Conservation (phyloP, 2,797 vertebrate species). For the Gymnothorax javanicus region DNA sequence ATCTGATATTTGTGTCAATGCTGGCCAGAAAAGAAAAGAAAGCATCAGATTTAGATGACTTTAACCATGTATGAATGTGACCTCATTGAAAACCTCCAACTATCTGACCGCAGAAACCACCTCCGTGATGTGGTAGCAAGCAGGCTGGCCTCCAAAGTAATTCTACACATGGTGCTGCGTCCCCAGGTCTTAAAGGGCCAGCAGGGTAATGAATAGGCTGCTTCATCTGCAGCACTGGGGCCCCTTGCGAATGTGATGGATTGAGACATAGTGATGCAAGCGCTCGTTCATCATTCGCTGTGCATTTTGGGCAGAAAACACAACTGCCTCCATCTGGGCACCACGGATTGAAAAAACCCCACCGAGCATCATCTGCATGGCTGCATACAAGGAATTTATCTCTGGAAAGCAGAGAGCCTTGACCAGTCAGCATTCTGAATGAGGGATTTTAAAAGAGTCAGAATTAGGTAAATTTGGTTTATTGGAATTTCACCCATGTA, state of each 20-base stretch:
- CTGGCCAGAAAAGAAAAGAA: too few species aligned
- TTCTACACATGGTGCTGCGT: background rate
- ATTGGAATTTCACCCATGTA: too few species aligned
- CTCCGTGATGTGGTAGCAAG: background rate
- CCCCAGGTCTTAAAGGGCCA: background rate
- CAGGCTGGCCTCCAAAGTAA: background rate
- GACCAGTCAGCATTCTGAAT: background rate
- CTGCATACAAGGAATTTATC: background rate
- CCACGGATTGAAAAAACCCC: background rate
- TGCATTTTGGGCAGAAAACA: background rate
- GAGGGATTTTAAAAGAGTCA: background rate
- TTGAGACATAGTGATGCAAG: background rate
- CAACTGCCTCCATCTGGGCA: background rate
- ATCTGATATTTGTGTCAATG: too few species aligned
- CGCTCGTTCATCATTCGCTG: background rate
- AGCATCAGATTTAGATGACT: too few species aligned
- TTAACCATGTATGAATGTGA: too few species aligned
- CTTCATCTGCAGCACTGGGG: background rate
- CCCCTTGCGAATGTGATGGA: background rate
- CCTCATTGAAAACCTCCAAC: too few species aligned
- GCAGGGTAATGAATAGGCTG: conserved; percentile 2
- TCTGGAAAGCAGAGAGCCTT: background rate
- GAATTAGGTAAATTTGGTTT: too few species aligned
- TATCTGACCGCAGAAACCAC: background rate
- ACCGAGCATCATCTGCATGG: background rate